Evolutionary conservation across 2,113 vertebrate species (phyloP), one percentile per base, ranked within the genome.

Genomic region (rabbit (Oryctolagus cuniculus)): DNA sequence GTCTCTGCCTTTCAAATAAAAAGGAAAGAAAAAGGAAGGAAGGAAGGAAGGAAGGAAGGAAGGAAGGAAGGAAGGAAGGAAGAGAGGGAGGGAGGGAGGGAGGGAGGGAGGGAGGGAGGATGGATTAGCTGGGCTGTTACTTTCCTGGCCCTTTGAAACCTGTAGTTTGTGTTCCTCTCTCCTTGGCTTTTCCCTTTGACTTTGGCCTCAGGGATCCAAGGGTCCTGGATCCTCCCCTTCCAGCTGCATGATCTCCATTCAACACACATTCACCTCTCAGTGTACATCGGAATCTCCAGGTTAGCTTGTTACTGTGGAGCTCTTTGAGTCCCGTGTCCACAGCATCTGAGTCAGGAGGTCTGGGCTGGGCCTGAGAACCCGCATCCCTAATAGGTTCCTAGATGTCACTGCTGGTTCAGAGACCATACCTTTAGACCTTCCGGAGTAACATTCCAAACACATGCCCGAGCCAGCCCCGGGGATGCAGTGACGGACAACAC

Each of bases 391-490:
- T 16, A 58, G 6, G 17, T 31, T 29, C 25, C 27, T 24, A 15
- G 24, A 36, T 5, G 61, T 21, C 6, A 4, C 13, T 36, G 1
- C 10, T 2, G 3, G 58, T 36, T 31, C 10, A 5, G 67, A 36
- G 8, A 53, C 5, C 29, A 38, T 2, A 44, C 66, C 63, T 38
- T 17, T 38, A 79, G 75, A 55, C 27, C 11, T 1, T 16, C 6
- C 4, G 12, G 58, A 34, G 24, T 16, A 19, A 64, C 0, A 5
- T 3, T 6, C 13, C 0, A 3, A 11, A 5, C 36, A 10, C 19
- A 31, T 36, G 55, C 55, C 13, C 5, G 2, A 4, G 34, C 44
- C 51, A 29, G 70, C 7, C 17, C 29, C 72, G 29, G 63, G 53
- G 61, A 29, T 17, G 15, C 34, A 29, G 6, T 70, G 63, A 69